Evolutionary conservation across 37 sponge, comb jelly and placozoan genomes (phyloP), one percentile per base, ranked within the genome.

Genomic region (Beroe forskalii): DNA sequence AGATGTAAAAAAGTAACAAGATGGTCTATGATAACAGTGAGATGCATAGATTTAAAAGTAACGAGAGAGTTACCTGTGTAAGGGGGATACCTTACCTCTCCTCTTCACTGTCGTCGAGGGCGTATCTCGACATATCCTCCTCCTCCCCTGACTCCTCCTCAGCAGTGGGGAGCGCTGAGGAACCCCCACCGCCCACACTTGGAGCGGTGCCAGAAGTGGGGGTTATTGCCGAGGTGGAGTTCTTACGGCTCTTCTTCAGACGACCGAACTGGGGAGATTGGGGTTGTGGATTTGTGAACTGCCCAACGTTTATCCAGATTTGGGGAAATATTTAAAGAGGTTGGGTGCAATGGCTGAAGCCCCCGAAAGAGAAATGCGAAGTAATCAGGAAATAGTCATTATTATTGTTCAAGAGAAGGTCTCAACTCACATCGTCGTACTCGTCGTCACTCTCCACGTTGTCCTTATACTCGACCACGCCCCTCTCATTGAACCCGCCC

Each of bases 401-500:
- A 55, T 55, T 55, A 9, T 9, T 20, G 9, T 9, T 55, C 14
- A 17, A 9, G 17, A 55, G 60, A 17, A 20, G 17, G 60, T 55
- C 6, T 31, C 1, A 0, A 91, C 92, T 72, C 76, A 98, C 99
- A 32, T 98, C 99, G 92, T 98, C 99, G 91, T 92, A 94, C 41
- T 98, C 99, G 60, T 93, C 95, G 62, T 98, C 99, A 40, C 95
- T 94, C 0, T 96, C 97, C 14, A 94, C 93, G 40, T 96, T 92
- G 0, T 92, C 92, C 8, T 93, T 91, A 89, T 98, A 98, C 90
- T 98, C 99, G 90, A 98, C 95, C 38, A 67, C 90, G 1, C 94
- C 96, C 25, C 96, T 67, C 76, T 98, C 99, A 67, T 95, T 95
- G 89, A 94, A 98, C 32, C 99, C 99, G 0, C 99, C 99, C 12